A percentile compares a stretch with the other conserved stretches of the same genome.
phyloP scores from a whole-genome alignment of 2,888 invertebrate species.

The Thecocarcelia acutangulata region DNA sequence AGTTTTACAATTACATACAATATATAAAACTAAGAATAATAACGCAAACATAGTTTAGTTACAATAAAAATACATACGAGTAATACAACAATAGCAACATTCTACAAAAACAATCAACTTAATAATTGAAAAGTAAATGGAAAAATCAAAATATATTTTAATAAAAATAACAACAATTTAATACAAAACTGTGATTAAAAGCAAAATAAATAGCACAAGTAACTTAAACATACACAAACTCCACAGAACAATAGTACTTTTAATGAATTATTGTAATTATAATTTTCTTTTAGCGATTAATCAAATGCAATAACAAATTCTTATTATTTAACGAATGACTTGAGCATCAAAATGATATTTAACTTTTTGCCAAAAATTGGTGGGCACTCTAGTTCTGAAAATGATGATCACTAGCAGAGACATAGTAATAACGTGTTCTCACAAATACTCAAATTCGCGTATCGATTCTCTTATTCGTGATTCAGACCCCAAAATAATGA shows the following conservation, averaged over 20 bases:
- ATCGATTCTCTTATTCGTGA: too few species aligned
- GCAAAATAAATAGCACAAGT: constrained; percentile 60
- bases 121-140: constrained; percentile 24
- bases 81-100: constrained; percentile 17
- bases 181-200: constrained; percentile 66
- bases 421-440: too few species aligned
- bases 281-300: not conserved
- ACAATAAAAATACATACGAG: constrained; percentile 35
- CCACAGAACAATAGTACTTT: constrained; percentile 60
- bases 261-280: constrained; percentile 17
- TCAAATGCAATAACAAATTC: not conserved
- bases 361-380: too few species aligned
- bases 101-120: constrained; percentile 58
- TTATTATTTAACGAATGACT: not conserved
- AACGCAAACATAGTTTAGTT: constrained; percentile 40
- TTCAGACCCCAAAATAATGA: too few species aligned
- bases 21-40: constrained; percentile 16
- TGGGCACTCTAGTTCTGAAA: too few species aligned
- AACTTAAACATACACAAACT: constrained; percentile 43
- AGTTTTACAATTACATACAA: constrained; percentile 45
- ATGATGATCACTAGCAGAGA: too few species aligned
- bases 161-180: constrained; percentile 33
- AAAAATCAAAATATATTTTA: constrained; percentile 54
- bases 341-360: constrained; percentile 1
- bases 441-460: too few species aligned